Percentiles rank a stretch among this genome's conserved stretches.
Conservation (phyloP, 2,888 invertebrate genomes). For the Cosmopolites sordidus region DNA sequence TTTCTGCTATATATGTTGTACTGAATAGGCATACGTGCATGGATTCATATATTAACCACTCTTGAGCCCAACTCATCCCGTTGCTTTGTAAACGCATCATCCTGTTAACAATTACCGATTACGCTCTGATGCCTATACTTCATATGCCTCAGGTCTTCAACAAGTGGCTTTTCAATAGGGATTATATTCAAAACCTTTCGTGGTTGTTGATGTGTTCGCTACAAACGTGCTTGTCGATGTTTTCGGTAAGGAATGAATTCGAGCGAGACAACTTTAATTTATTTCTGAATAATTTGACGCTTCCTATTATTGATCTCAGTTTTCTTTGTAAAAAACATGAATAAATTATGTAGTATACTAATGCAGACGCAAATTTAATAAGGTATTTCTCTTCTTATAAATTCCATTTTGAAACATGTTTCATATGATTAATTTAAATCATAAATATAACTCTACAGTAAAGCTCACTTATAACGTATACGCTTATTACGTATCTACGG, state of each 20-base stretch:
- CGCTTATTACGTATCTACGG: too few species aligned
- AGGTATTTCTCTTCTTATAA: too few species aligned
- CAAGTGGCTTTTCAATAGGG: slow-evolving; percentile 12
- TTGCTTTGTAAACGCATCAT: slow-evolving; percentile 8
- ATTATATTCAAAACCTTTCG: slow-evolving; percentile 1
- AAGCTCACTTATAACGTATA: too few species aligned
- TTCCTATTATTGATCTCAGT: too few species aligned
- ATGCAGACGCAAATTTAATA: too few species aligned
- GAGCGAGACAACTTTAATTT: too few species aligned
- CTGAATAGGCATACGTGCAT: slow-evolving; percentile 12
- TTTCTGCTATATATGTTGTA: slow-evolving; percentile 14
- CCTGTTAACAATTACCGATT: slow-evolving; percentile 5
- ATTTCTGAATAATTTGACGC: too few species aligned
- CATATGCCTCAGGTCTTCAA: slow-evolving; percentile 6
- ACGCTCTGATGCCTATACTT: slow-evolving; percentile 7
- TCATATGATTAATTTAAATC: too few species aligned
- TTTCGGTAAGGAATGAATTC: not conserved
- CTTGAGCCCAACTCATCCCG: slow-evolving; percentile 19
- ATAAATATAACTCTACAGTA: too few species aligned
- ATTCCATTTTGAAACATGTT: too few species aligned
- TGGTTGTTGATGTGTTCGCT: not conserved
- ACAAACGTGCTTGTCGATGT: slow-evolving; percentile 1
- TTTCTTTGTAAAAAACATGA: too few species aligned
- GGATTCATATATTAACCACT: slow-evolving; percentile 37
- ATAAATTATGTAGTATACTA: too few species aligned